phyloP scores from a whole-genome alignment of 2,113 vertebrate genomes.

The Todiramphus saurophagus region DNA sequence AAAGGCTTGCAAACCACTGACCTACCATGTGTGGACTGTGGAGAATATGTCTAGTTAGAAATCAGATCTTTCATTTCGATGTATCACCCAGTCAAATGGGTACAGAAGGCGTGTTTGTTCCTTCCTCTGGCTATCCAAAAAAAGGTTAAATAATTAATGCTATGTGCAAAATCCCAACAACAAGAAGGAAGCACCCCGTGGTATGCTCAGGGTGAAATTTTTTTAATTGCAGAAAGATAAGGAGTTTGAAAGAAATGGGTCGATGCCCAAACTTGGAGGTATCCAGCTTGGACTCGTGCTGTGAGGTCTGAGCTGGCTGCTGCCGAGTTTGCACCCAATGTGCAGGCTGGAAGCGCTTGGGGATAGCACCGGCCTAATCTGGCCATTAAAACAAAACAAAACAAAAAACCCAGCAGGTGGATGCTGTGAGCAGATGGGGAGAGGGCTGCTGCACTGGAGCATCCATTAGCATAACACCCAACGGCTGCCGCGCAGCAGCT shows the following conservation, averaged over 20 bases:
- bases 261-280: fast-evolving
- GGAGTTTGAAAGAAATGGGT: not conserved
- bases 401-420: conserved; percentile 48
- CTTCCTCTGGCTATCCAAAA: not conserved
- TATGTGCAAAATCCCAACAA: not conserved
- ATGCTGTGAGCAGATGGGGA: conserved; percentile 55
- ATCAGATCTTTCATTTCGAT: not conserved
- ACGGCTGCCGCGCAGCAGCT: conserved; percentile 12
- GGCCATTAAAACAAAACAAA: not conserved
- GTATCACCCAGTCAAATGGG: not conserved
- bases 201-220: not conserved
- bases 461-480: conserved; percentile 61
- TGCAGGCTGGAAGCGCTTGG: not conserved
- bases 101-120: not conserved
- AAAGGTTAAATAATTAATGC: not conserved
- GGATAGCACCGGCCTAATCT: not conserved
- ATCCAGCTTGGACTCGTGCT: not conserved
- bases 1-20: not conserved
- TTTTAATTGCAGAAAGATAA: not conserved
- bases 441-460: not conserved
- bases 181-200: not conserved
- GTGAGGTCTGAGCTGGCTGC: not conserved
- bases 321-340: not conserved
- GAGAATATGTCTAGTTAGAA: not conserved
- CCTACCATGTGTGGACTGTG: fast-evolving